Percentiles rank a stretch among this genome's conserved stretches.
Conservation (phyloP, 2,113 vertebrate genomes). For the Urocitellus parryii region DNA sequence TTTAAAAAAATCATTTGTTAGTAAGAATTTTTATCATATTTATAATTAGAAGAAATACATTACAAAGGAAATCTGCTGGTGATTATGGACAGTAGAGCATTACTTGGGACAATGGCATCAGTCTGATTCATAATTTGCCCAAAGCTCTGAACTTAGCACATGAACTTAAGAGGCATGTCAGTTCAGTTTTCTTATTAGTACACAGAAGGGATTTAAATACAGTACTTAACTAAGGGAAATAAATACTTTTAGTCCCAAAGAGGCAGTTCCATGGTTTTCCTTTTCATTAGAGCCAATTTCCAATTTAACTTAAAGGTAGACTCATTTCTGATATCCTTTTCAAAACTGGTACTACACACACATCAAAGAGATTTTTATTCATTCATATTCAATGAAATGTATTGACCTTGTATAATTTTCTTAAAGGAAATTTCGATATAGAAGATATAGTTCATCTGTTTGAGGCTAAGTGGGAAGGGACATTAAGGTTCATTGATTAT, state of each 20-base stretch:
- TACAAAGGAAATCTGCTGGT: neutral
- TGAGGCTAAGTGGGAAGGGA: neutral
- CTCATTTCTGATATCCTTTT: constrained; percentile 4
- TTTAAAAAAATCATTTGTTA: neutral
- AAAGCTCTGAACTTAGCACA: neutral
- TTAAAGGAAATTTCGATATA: neutral
- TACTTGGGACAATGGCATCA: neutral
- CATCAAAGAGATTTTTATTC: neutral
- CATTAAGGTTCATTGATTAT: neutral
- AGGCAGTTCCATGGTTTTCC: constrained; percentile 25
- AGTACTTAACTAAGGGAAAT: neutral
- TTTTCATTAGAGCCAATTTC: constrained; percentile 14
- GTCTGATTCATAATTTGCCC: constrained; percentile 10
- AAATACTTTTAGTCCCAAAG: neutral
- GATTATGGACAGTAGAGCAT: neutral
- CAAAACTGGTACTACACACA: neutral
- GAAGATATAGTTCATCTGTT: constrained; percentile 17
- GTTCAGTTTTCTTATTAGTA: constrained; percentile 40
- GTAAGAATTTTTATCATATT: neutral
- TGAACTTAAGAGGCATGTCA: neutral
- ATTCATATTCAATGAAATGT: neutral
- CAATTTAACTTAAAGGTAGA: constrained; percentile 12
- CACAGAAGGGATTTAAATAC: constrained; percentile 19
- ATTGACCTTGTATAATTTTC: neutral
- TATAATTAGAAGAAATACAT: neutral